These are phyloP conservation scores for Meloidogyne exigua DNA, from an alignment of 1,140 invertebrate genomes.

Conservation along the genomic window DNA sequence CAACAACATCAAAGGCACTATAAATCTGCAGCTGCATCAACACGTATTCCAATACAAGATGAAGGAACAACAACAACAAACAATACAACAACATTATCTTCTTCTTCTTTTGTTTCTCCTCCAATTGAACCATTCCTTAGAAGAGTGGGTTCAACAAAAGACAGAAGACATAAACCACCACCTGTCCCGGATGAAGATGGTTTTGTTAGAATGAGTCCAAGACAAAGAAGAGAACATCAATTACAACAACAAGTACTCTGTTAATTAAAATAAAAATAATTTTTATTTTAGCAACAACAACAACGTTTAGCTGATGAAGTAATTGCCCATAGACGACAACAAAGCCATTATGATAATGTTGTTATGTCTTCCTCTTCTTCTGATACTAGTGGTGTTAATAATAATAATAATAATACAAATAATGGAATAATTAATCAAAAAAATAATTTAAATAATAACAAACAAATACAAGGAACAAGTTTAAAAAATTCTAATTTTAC, in stretches of 20 bases:
- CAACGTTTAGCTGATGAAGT: background rate
- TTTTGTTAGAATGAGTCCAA: constrained; percentile 40
- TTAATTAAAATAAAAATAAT: background rate
- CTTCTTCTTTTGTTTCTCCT: constrained; percentile 6
- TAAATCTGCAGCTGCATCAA: background rate
- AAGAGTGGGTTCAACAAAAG: constrained; percentile 29
- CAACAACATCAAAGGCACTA: constrained; percentile 3
- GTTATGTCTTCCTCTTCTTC: background rate
- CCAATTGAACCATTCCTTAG: constrained; percentile 35
- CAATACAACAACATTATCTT: background rate
- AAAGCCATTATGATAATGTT: constrained; percentile 21
- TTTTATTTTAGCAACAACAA: background rate
- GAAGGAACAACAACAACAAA: background rate
- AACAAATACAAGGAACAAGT: too few species aligned
- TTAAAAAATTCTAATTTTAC: background rate
- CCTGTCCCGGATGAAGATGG: constrained; percentile 44
- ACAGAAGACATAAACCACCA: constrained; percentile 25
- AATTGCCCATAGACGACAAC: background rate
- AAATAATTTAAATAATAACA: background rate
- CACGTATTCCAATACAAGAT: background rate
- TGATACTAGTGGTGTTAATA: background rate
- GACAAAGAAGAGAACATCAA: constrained; percentile 20
- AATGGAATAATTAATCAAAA: background rate
- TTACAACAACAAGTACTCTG: constrained; percentile 10
- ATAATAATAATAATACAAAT: background rate